Conservation (phyloP, 2,888 invertebrate species). For the Allolobophora icterica region DNA sequence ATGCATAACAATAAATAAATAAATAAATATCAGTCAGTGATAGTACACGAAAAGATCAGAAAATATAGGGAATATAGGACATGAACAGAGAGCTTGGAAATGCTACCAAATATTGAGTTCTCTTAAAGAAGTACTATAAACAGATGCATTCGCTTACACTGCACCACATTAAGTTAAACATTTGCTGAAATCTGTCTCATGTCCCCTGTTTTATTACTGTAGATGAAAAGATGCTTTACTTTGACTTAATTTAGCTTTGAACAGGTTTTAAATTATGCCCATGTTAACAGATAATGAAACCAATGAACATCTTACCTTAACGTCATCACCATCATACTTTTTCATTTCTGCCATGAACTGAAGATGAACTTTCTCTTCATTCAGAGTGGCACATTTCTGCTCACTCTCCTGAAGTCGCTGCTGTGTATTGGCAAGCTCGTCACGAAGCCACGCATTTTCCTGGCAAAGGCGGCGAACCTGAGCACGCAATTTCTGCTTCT, state of each 20-base stretch:
- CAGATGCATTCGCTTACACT: not conserved
- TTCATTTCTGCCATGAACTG: constrained; percentile 96
- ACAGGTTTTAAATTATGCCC: not conserved
- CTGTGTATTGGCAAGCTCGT: constrained; percentile 96
- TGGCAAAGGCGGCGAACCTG: constrained; percentile 92
- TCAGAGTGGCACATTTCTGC: constrained; percentile 88
- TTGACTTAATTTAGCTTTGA: not conserved
- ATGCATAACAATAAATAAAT: no score
- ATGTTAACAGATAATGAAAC: not conserved
- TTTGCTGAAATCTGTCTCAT: no score
- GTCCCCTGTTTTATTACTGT: no score
- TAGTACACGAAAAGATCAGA: no score
- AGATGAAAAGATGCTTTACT: not conserved
- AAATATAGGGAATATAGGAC: no score
- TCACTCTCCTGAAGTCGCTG: constrained; percentile 91
- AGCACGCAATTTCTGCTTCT: constrained; percentile 97
- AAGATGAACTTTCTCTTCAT: constrained; percentile 95
- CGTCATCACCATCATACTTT: constrained; percentile 70
- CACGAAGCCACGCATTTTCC: constrained; percentile 98
- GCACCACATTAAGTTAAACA: no score
- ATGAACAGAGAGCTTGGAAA: not conserved
- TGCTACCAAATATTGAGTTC: not conserved
- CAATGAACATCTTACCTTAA: constrained; percentile 36
- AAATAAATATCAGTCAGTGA: no score
- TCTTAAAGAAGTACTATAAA: not conserved